Evolutionary conservation across 1,140 invertebrate genomes (phyloP).

Genomic region (Oppia nitens): DNA sequence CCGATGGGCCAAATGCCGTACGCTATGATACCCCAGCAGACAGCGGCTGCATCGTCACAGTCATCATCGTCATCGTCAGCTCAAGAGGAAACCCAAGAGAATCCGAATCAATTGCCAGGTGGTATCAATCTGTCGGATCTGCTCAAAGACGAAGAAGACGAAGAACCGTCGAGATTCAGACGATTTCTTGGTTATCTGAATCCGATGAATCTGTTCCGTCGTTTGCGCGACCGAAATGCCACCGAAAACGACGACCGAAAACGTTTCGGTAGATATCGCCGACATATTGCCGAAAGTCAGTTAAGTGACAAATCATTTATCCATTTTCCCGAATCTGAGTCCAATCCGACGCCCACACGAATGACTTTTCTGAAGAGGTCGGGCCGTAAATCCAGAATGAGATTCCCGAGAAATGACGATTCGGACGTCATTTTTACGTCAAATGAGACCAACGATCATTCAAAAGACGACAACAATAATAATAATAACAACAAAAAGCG

Average conservation of each 20-base stretch:
- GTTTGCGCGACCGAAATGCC: conserved; percentile 11
- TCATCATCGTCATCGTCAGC: background rate
- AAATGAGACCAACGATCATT: background rate
- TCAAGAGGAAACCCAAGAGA: background rate
- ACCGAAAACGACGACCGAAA: conserved; percentile 3
- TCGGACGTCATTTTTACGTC: background rate
- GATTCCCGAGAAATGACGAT: background rate
- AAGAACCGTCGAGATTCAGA: conserved; percentile 9
- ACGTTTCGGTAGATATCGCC: background rate
- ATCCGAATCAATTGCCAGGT: conserved; percentile 8
- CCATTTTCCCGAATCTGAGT: background rate
- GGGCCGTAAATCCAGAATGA: background rate
- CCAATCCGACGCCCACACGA: background rate
- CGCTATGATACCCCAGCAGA: background rate
- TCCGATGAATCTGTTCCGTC: conserved; percentile 16
- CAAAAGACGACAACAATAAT: too few species aligned
- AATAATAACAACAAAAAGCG: background rate
- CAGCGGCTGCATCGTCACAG: background rate
- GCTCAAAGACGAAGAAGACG: conserved; percentile 9
- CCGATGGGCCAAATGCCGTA: conserved; percentile 2
- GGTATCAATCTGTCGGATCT: conserved; percentile 9
- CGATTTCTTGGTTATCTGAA: conserved; percentile 15
- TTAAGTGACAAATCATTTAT: background rate
- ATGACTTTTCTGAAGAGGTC: background rate
- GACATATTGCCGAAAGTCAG: background rate